These are phyloP conservation scores for Hydrochoerus hydrochaeris DNA, from an alignment of 2,113 vertebrate genomes.

Conservation along the genomic window DNA sequence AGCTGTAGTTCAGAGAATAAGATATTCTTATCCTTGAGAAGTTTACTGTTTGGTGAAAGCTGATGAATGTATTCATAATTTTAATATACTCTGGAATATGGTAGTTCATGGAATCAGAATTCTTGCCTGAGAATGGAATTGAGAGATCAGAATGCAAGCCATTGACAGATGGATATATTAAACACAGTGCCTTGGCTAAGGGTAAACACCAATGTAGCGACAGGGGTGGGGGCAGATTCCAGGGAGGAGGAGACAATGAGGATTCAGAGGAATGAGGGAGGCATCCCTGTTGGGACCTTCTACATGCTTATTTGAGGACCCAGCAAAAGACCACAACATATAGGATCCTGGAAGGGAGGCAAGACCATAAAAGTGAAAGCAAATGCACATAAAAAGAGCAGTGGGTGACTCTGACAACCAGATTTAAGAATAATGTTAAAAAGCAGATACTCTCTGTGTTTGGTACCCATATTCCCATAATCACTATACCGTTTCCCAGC, in stretches of 20 bases:
- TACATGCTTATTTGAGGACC: neutral
- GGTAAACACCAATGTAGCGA: neutral
- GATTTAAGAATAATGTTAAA: neutral
- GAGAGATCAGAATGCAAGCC: neutral
- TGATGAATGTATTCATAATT: slow-evolving; percentile 28
- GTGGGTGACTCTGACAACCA: neutral
- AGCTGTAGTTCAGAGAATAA: neutral
- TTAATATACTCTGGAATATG: neutral
- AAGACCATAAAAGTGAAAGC: neutral
- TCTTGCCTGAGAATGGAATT: neutral
- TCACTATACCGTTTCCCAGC: neutral
- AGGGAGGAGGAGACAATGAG: neutral
- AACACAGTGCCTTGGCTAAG: neutral
- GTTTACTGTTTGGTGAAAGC: neutral
- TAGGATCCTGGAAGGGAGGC: neutral
- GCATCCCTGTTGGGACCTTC: neutral
- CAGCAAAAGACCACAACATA: neutral
- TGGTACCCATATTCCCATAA: neutral
- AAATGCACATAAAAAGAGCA: neutral
- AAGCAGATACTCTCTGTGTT: neutral
- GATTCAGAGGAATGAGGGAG: neutral
- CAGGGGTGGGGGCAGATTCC: neutral
- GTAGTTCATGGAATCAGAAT: neutral
- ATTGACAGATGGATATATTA: neutral
- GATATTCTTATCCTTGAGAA: slow-evolving; percentile 3